phyloP scores from a whole-genome alignment of 2,888 invertebrate species.

The Sthenelais limicola region DNA sequence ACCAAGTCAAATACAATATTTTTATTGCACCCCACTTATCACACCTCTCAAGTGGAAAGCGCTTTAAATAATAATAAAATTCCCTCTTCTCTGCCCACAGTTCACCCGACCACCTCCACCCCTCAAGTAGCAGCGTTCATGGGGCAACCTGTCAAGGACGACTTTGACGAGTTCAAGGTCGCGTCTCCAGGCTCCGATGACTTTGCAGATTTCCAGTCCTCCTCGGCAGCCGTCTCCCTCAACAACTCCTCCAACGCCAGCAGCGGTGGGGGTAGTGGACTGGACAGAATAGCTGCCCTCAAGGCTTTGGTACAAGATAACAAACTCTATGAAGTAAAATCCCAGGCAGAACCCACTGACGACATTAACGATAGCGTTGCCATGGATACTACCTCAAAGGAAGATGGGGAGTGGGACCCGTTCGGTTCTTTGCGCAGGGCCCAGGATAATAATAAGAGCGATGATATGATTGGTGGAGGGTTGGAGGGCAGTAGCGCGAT shows the following conservation, averaged over 20 bases:
- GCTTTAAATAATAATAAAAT: too few relatives aligned
- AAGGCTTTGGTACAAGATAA: conserved; percentile 43
- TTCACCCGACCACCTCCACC: not conserved
- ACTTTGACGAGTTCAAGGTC: conserved; percentile 41
- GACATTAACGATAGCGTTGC: not conserved
- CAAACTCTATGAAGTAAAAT: conserved; percentile 36
- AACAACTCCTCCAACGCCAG: not conserved
- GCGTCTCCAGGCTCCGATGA: conserved; percentile 30
- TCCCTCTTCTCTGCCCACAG: not conserved
- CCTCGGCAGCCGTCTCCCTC: too few relatives aligned
- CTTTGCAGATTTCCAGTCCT: conserved; percentile 37
- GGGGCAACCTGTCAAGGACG: conserved; percentile 6
- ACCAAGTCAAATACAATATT: too few relatives aligned
- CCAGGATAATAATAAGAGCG: not conserved
- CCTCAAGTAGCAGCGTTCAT: conserved; percentile 27
- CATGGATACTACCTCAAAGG: too few relatives aligned
- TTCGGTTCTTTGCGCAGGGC: not conserved
- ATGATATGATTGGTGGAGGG: not conserved
- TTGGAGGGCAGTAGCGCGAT: not conserved
- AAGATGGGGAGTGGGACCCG: not conserved
- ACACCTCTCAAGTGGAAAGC: too few relatives aligned
- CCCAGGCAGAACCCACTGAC: not conserved
- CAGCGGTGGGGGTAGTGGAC: not conserved
- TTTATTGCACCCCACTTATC: too few relatives aligned
- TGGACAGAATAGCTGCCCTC: conserved; percentile 36